Evolutionary conservation across 2,888 invertebrate genomes (phyloP).

Genomic region (Autographa gamma): DNA sequence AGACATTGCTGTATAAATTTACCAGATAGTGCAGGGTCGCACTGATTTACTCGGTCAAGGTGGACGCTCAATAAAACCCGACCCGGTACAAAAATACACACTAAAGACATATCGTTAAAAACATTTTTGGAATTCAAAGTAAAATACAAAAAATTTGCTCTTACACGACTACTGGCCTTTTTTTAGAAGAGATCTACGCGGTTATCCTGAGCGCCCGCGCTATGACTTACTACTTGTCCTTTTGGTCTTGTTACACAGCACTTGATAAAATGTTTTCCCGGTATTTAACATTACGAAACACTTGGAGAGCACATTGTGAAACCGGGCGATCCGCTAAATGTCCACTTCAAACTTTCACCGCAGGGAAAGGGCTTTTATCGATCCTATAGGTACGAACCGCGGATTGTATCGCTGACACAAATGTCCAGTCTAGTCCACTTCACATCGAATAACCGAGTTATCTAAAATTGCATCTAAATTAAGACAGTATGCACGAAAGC

Average conservation of each 20-base stretch:
- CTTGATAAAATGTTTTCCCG: slow-evolving; percentile 69
- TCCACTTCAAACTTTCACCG: slow-evolving; percentile 67
- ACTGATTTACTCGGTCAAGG: slow-evolving; percentile 73
- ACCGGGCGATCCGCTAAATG: slow-evolving; percentile 66
- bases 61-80: slow-evolving; percentile 37
- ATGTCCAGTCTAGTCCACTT: slow-evolving; percentile 32
- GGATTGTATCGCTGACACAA: slow-evolving; percentile 13
- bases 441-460: slow-evolving; percentile 34
- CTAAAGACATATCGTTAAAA: slow-evolving; percentile 21
- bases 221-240: too few relatives aligned
- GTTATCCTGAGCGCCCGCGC: too few relatives aligned
- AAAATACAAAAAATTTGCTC: slow-evolving; percentile 13
- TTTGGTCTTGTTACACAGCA: slow-evolving; percentile 59
- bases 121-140: slow-evolving; percentile 17
- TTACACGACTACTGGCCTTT: slow-evolving; percentile 31
- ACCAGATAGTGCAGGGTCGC: slow-evolving; percentile 70
- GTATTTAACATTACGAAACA: slow-evolving; percentile 70
- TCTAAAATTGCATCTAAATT: slow-evolving; percentile 53
- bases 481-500: slow-evolving; percentile 35
- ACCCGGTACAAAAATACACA: slow-evolving; percentile 10
- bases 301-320: slow-evolving; percentile 68
- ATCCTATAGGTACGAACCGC: slow-evolving; percentile 22
- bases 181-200: too few relatives aligned
- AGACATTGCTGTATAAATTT: slow-evolving; percentile 67
- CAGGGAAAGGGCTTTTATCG: slow-evolving; percentile 58